Evolutionary conservation across 2,113 vertebrate species (phyloP).

Genomic region (Heterotilapia buettikoferi): DNA sequence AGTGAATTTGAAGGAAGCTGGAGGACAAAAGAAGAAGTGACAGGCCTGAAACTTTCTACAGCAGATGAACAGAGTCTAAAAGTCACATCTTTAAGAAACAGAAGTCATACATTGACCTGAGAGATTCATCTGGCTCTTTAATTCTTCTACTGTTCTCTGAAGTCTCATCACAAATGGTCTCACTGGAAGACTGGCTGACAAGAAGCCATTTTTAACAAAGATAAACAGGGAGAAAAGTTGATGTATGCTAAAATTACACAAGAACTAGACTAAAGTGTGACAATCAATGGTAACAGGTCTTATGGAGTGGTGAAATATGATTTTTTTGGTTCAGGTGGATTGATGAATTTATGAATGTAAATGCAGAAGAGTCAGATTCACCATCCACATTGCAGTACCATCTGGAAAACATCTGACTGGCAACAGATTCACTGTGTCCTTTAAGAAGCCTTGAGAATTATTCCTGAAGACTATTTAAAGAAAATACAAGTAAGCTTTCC

Average conservation of each 20-base stretch:
- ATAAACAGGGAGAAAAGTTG: neutral
- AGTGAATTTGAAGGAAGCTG: neutral
- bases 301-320: neutral
- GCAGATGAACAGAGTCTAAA: neutral
- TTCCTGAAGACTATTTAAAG: neutral
- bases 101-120: neutral
- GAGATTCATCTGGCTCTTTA: neutral
- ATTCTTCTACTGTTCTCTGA: neutral
- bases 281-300: neutral
- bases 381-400: neutral
- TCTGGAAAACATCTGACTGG: neutral
- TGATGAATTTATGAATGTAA: neutral
- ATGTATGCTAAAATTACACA: neutral
- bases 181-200: neutral
- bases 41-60: neutral
- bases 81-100: neutral
- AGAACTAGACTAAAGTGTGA: neutral
- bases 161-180: neutral
- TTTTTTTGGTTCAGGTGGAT: neutral
- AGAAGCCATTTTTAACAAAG: neutral
- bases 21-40: neutral
- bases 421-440: neutral
- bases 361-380: neutral
- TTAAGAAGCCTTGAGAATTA: neutral
- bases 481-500: neutral